Evolutionary conservation across 2,797 vertebrate species (phyloP), one percentile per base, ranked within the genome.

Genomic region (Spheniscus humboldti): DNA sequence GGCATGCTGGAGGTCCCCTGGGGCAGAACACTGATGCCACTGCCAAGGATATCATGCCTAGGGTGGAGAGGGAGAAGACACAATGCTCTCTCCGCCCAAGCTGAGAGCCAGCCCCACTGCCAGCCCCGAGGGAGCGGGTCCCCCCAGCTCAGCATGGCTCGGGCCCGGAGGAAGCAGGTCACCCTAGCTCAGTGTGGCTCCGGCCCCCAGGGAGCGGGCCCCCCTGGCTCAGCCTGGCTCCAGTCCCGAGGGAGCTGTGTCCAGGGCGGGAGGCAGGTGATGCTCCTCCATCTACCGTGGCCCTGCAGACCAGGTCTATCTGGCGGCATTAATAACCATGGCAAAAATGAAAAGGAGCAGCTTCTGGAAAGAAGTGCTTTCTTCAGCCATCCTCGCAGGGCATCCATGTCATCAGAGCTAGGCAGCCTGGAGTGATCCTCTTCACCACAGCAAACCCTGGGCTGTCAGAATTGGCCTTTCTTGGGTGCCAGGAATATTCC

Each of bases 231-330:
- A 10, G 4, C 6, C 0, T 20, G 33, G 31, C 52, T 45, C 43
- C 11, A 15, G 63, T n/a, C 31, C 35, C 5, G 0, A 43, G 31
- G n/a, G 41, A 80, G 48, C 48, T 4, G 0, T 8, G 33, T 43
- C 30, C 4, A 3, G 35, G n/a, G n/a, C 6, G 7, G 43, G 57
- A 64, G 22, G 59, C 2, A 4, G 33, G 9, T 5, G 10, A 57
- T 48, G 57, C 25, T 33, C 14, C 48, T 67, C 75, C 11, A 1
- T 22, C 55, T 27, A 5, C 66, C 41, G 31, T 43, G 9, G 14
- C 77, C 56, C 47, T 57, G n/a, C 41, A 52, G 43, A 37, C 11
- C 41, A 20, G 43, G 6, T 45, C 52, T 71, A 37, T 57, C 73
- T 10, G 1, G 83, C 57, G 72, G 23, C 24, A 15, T 55, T 43